Percentiles rank a stretch among this genome's conserved stretches.
phyloP scores from a whole-genome alignment of 2,113 vertebrate species.

The Ctenodactylus gundi region DNA sequence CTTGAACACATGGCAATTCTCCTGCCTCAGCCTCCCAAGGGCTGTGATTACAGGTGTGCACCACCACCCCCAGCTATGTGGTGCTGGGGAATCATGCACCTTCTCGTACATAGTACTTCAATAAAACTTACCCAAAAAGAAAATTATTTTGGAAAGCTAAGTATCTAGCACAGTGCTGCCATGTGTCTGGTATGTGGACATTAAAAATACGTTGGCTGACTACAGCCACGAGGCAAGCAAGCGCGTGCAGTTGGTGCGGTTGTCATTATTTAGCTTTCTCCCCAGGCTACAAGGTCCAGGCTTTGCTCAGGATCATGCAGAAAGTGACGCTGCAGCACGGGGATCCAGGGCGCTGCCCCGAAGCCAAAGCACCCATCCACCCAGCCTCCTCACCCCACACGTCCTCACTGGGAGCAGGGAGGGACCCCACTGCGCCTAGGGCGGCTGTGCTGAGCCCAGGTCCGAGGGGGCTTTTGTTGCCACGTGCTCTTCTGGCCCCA shows the following conservation, averaged over 20 bases:
- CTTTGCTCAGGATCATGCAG: background rate
- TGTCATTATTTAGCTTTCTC: background rate
- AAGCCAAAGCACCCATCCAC: no score
- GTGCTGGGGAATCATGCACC: no score
- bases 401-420: no score
- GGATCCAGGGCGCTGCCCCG: fast-evolving
- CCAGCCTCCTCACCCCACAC: no score
- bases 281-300: background rate
- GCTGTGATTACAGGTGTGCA: no score
- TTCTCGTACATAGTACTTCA: background rate
- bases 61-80: no score
- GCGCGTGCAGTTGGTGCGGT: fast-evolving
- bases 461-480: no score
- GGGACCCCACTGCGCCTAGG: no score
- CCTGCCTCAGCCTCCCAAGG: no score
- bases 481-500: no score
- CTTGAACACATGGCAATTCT: no score
- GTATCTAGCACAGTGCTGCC: background rate
- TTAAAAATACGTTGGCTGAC: background rate
- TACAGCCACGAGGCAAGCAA: background rate
- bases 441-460: no score
- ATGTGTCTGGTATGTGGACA: background rate
- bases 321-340: fast-evolving
- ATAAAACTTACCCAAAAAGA: background rate
- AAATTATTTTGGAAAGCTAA: background rate